Conservation (phyloP, 2,797 vertebrate species). For the Remorina albescens region DNA sequence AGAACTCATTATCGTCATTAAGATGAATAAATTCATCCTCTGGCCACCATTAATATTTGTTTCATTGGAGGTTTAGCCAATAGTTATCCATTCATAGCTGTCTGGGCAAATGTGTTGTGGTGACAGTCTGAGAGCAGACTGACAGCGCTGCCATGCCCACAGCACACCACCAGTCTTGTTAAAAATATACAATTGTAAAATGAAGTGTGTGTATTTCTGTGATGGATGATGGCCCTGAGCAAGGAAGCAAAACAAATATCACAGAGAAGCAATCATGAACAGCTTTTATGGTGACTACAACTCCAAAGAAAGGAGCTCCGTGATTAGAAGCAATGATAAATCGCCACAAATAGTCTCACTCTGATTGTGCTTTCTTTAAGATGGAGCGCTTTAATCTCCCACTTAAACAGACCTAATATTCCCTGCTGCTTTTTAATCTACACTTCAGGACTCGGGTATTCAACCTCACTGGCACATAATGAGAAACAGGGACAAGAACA, state of each 20-base stretch:
- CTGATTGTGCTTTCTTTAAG: constrained; percentile 66
- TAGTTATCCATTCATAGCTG: background rate
- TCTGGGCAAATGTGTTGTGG: background rate
- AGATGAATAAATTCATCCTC: background rate
- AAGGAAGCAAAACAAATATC: constrained; percentile 62
- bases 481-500: constrained; percentile 41
- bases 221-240: constrained; percentile 55
- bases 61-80: background rate
- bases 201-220: constrained; percentile 40
- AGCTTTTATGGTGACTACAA: constrained; percentile 40
- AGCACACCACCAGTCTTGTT: constrained; percentile 11
- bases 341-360: constrained; percentile 53
- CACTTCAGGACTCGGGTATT: constrained; percentile 42
- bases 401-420: constrained; percentile 73
- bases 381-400: constrained; percentile 78
- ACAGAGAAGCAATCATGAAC: constrained; percentile 42
- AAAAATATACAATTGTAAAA: constrained; percentile 40
- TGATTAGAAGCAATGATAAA: constrained; percentile 72
- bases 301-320: constrained; percentile 34
- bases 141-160: background rate
- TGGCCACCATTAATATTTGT: background rate
- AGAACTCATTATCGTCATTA: background rate
- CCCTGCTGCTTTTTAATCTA: constrained; percentile 73
- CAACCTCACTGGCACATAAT: constrained; percentile 50
- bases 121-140: constrained; percentile 7